Percentiles rank a stretch among this genome's conserved stretches.
phyloP scores from a whole-genome alignment of 2,113 vertebrate genomes.

The Anoplopoma fimbria region DNA sequence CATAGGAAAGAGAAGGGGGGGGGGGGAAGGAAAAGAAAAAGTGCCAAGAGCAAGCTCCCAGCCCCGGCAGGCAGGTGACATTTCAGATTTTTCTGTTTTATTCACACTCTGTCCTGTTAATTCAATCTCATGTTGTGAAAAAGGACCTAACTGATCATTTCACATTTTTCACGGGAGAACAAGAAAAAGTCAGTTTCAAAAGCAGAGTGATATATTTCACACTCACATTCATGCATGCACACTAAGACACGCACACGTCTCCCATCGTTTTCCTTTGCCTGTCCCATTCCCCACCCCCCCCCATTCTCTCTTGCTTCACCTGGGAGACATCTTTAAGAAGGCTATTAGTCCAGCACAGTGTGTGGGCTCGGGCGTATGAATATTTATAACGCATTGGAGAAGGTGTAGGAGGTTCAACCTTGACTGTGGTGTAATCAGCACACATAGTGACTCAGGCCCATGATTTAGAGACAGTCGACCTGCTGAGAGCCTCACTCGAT shows the following conservation, averaged over 20 bases:
- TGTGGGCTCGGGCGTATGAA: slow-evolving; percentile 82
- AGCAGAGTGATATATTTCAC: slow-evolving; percentile 20
- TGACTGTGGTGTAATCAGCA: slow-evolving; percentile 79
- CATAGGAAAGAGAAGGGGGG: slow-evolving; percentile 21
- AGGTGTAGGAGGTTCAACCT: slow-evolving; percentile 83
- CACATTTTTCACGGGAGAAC: slow-evolving; percentile 25
- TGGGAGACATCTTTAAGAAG: slow-evolving; percentile 71
- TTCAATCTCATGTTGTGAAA: slow-evolving; percentile 30
- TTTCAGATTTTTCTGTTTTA: slow-evolving; percentile 33
- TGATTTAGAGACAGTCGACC: slow-evolving; percentile 78
- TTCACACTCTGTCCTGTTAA: slow-evolving; percentile 29
- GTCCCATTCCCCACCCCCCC: background rate
- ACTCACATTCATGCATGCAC: slow-evolving; percentile 14
- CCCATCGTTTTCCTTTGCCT: slow-evolving; percentile 10
- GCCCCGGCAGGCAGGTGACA: slow-evolving; percentile 25
- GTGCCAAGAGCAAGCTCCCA: slow-evolving; percentile 30
- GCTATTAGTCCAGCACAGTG: slow-evolving; percentile 73
- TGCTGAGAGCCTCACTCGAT: slow-evolving; percentile 75
- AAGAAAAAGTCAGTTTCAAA: slow-evolving; percentile 24
- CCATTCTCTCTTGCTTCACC: slow-evolving; percentile 43
- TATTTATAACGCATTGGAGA: slow-evolving; percentile 82
- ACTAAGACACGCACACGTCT: background rate
- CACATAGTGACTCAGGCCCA: slow-evolving; percentile 60
- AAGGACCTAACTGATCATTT: slow-evolving; percentile 23
- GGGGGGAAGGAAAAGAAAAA: slow-evolving; percentile 9